phyloP scores from a whole-genome alignment of 1,140 invertebrate species.

The Lepidurus arcticus region DNA sequence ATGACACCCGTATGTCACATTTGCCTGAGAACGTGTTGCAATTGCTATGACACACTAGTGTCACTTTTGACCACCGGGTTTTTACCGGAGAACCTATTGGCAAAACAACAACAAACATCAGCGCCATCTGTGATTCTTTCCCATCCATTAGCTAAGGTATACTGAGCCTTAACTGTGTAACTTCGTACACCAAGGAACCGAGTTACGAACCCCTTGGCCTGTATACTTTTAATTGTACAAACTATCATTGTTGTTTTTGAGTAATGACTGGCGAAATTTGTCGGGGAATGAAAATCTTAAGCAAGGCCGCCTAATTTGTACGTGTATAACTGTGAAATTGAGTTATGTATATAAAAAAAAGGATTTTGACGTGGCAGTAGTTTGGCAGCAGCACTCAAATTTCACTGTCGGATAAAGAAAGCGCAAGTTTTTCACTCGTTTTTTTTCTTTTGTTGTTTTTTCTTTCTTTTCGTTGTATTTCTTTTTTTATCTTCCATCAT shows the following conservation, averaged over 20 bases:
- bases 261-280: not conserved
- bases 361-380: not conserved
- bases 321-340: not conserved
- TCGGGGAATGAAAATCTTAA: conserved; percentile 22
- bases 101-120: too few relatives aligned
- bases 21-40: too few relatives aligned
- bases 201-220: not conserved
- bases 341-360: conserved; percentile 27
- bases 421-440: conserved; percentile 25
- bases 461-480: conserved; percentile 26
- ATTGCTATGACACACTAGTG: too few relatives aligned
- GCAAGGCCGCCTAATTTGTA: conserved; percentile 24
- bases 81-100: too few relatives aligned
- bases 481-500: conserved; percentile 22
- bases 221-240: not conserved
- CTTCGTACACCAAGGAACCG: too few relatives aligned
- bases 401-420: conserved; percentile 11
- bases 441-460: conserved; percentile 29
- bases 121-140: too few relatives aligned
- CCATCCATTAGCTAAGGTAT: too few relatives aligned
- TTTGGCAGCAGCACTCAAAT: conserved; percentile 26
- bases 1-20: too few relatives aligned
- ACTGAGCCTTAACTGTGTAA: too few relatives aligned
- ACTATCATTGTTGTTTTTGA: conserved; percentile 8
- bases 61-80: too few relatives aligned